A percentile compares a stretch with the other conserved stretches of the same genome.
These are phyloP conservation scores for Caretta caretta DNA, from an alignment of 2,113 vertebrate species.

Conservation along the genomic window DNA sequence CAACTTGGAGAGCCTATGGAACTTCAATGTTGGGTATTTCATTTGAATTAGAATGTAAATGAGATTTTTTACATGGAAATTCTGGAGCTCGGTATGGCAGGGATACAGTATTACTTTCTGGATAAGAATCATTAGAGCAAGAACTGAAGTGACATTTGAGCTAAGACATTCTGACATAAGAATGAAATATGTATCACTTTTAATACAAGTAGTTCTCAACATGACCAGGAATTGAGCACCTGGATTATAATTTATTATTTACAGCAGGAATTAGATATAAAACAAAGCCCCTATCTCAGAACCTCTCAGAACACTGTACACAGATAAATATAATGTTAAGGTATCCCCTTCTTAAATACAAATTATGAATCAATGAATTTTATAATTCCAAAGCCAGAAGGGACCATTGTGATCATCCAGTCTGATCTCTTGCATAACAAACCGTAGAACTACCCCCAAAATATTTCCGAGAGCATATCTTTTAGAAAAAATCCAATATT, in stretches of 20 bases:
- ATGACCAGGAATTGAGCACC: rapidly evolving
- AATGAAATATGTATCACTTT: not conserved
- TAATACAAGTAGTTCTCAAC: not conserved
- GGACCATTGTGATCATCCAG: not conserved
- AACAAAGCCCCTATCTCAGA: not conserved
- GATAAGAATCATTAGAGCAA: not conserved
- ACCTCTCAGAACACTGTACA: not conserved
- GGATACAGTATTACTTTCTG: not conserved
- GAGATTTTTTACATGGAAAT: not conserved
- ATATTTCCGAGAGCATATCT: not conserved
- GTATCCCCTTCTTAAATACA: not conserved
- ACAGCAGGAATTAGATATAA: not conserved
- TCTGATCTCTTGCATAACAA: not conserved
- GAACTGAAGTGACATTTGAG: not conserved
- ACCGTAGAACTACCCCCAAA: not conserved
- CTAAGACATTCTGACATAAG: not conserved
- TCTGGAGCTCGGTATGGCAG: not conserved
- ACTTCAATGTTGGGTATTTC: not conserved
- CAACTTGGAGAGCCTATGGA: not conserved
- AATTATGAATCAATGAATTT: not conserved
- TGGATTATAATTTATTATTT: not conserved
- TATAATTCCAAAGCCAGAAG: not conserved
- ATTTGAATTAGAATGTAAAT: not conserved
- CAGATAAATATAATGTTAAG: not conserved
- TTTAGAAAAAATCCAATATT: not conserved